Evolutionary conservation across 1,140 invertebrate genomes (phyloP).

Genomic region (Drosophila setifemur): DNA sequence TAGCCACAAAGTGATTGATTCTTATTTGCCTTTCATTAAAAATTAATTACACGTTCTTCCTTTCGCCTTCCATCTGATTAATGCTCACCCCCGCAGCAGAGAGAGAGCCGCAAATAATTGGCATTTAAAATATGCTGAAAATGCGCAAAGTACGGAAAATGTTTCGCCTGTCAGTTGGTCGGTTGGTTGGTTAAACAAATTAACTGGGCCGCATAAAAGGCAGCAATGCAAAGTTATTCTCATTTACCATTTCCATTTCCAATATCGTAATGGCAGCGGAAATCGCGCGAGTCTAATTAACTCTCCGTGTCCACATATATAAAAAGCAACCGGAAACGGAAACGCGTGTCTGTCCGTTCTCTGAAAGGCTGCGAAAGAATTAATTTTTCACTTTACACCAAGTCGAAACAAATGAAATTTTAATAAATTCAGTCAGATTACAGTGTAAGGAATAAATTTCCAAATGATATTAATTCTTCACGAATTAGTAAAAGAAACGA

Average conservation of each 20-base stretch:
- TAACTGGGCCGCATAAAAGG: constrained; percentile 58
- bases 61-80: constrained; percentile 22
- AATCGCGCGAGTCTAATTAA: constrained; percentile 46
- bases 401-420: constrained; percentile 22
- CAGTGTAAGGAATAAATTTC: background rate
- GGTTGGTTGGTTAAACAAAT: constrained; percentile 59
- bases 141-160: constrained; percentile 55
- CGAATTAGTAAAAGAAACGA: too few species aligned
- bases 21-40: constrained; percentile 79
- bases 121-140: constrained; percentile 78
- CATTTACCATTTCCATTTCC: constrained; percentile 14
- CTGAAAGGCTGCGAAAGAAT: constrained; percentile 20
- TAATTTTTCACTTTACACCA: constrained; percentile 2
- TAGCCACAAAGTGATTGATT: constrained; percentile 41
- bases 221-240: constrained; percentile 30
- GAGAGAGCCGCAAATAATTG: constrained; percentile 74
- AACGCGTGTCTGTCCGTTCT: background rate
- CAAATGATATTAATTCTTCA: too few species aligned
- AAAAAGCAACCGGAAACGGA: constrained; percentile 26
- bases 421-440: background rate
- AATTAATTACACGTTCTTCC: constrained; percentile 67
- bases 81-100: constrained; percentile 45
- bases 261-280: constrained; percentile 36
- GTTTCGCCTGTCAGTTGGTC: background rate
- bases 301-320: constrained; percentile 3